These are phyloP conservation scores for Synergus laeviventris DNA, from an alignment of 2,888 invertebrate species.

Conservation along the genomic window DNA sequence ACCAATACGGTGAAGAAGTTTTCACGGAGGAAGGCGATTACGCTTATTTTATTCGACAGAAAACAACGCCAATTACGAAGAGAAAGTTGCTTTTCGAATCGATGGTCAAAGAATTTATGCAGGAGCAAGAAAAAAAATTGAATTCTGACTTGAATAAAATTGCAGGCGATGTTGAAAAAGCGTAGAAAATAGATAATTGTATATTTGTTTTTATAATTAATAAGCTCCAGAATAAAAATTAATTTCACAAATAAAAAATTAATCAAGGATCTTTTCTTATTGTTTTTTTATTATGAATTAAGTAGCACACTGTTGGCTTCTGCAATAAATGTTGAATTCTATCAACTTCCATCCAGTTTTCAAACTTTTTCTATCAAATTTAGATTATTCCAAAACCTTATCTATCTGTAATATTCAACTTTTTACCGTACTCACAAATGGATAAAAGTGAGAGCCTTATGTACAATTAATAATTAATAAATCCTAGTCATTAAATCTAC, in stretches of 20 bases:
- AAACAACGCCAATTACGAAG: slow-evolving; percentile 81
- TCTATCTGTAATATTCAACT: slow-evolving; percentile 47
- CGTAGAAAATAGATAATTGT: background rate
- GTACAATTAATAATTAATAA: slow-evolving; percentile 46
- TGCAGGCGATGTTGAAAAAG: background rate
- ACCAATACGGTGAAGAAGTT: slow-evolving; percentile 79
- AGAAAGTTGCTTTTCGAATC: slow-evolving; percentile 82
- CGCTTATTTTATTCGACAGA: slow-evolving; percentile 81
- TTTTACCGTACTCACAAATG: slow-evolving; percentile 39
- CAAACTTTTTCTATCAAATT: background rate
- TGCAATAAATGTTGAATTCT: background rate
- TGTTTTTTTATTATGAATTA: background rate
- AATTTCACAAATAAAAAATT: background rate
- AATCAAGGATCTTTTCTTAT: background rate
- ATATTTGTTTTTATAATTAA: background rate
- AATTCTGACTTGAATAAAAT: background rate
- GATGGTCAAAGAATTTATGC: slow-evolving; percentile 12
- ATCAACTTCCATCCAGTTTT: background rate
- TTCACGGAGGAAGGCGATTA: slow-evolving; percentile 85
- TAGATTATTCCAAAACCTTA: slow-evolving; percentile 35
- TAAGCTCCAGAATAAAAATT: background rate
- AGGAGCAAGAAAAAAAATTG: background rate
- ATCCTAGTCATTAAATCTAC: background rate
- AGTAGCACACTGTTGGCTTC: background rate
- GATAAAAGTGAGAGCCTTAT: slow-evolving; percentile 50